Evolutionary conservation across 2,797 vertebrate genomes (phyloP), one percentile per base, ranked within the genome.

Genomic region (Mormyrops attenuatus): DNA sequence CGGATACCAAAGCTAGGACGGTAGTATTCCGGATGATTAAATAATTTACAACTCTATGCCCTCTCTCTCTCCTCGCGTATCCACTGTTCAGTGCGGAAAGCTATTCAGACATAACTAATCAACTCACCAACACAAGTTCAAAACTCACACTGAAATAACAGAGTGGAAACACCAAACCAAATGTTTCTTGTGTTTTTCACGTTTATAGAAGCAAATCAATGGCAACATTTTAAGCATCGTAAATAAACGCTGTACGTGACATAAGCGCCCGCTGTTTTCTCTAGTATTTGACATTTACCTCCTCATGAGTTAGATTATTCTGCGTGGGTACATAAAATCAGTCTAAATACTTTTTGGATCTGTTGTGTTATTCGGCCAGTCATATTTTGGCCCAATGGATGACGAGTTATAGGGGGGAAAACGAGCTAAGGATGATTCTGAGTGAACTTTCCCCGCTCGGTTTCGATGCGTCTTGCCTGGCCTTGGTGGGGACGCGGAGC

Each of bases 381-480:
- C 77, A 11, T 47, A 52, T 44, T 9, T 38, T 0, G 6, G 1
- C 5, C 0, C 1, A 1, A 0, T 2, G 8, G 55, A 17, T 0
- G 0, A 8, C 0, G 47, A 5, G 0, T 4, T 20, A 1, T 5
- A 2, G 6, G 38, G 30, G 82, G 69, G 73, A 57, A 88, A 89
- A 52, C 89, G 66, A 82, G 80, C 30, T 30, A 5, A 34, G 30
- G 13, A 44, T 60, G 38, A 55, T 52, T 44, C n/a, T 17, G 1
- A 50, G 63, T 52, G 57, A 89, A 60, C 53, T 52, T 57, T n/a
- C 88, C 34, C 13, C 44, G 26, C 95, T 94, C 88, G 91, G 30
- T 30, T 80, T 95, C 92, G 91, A 93, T 90, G 92, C 84, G 13
- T 88, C 55, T 0, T 5, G 95, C 5, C 94, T 96, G 89, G 95